Conservation (phyloP, 2,888 invertebrate species). For the Dinocampus coccinellae region DNA sequence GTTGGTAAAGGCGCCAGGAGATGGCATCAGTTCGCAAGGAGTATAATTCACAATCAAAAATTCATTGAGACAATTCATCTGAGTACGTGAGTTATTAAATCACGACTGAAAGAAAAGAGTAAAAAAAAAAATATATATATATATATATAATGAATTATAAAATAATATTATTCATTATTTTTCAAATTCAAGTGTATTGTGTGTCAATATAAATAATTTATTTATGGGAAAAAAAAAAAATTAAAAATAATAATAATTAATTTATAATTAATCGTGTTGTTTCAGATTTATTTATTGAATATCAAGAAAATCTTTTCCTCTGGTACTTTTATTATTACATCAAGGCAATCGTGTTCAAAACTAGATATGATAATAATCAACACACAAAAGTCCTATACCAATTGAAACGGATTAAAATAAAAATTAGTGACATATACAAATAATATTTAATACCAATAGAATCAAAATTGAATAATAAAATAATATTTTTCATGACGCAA, state of each 20-base stretch:
- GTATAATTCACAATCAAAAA: not conserved
- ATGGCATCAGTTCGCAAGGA: slow-evolving; percentile 57
- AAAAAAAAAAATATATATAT: not conserved
- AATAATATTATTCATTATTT: too few relatives aligned
- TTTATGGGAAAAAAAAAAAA: too few relatives aligned
- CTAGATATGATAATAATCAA: slow-evolving; percentile 45
- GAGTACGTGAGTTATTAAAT: not conserved
- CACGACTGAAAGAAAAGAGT: not conserved
- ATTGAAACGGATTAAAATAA: slow-evolving; percentile 1
- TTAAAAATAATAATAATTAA: too few relatives aligned
- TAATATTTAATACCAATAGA: not conserved
- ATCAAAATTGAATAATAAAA: slow-evolving; percentile 24
- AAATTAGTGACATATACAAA: not conserved
- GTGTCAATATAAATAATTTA: too few relatives aligned
- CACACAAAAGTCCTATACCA: slow-evolving; percentile 15
- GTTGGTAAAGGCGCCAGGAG: slow-evolving; percentile 44
- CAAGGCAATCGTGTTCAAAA: slow-evolving; percentile 44
- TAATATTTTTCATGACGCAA: slow-evolving; percentile 26
- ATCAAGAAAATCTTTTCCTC: slow-evolving; percentile 35
- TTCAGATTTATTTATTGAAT: slow-evolving; percentile 34
- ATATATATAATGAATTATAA: too few relatives aligned
- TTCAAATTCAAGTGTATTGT: too few relatives aligned
- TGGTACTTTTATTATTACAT: slow-evolving; percentile 10
- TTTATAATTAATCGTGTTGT: not conserved
- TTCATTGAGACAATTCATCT: not conserved